A percentile compares a stretch with the other conserved stretches of the same genome.
phyloP scores from a whole-genome alignment of 2,888 invertebrate genomes.

The Synanthedon tipuliformis region DNA sequence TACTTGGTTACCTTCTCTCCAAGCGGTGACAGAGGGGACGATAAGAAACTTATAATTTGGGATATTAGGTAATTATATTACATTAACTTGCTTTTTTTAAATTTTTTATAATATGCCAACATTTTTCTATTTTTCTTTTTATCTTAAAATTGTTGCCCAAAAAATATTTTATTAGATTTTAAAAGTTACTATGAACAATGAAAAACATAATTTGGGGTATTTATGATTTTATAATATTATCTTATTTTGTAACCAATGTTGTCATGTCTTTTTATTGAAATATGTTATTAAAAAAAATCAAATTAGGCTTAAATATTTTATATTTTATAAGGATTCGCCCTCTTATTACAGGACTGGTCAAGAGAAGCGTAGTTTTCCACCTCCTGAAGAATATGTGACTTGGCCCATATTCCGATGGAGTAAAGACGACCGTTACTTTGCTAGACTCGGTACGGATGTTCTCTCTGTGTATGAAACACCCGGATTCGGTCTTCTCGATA shows the following conservation, averaged over 20 bases:
- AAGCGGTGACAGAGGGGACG: conserved; percentile 76
- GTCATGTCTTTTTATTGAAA: too few species aligned
- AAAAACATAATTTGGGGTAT: too few species aligned
- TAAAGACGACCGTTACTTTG: conserved; percentile 94
- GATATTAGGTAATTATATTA: conserved; percentile 78
- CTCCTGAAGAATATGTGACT: conserved; percentile 83
- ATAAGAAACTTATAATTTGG: conserved; percentile 93
- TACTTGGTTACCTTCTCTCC: conserved; percentile 96
- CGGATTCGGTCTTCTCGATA: conserved; percentile 92
- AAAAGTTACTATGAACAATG: too few species aligned
- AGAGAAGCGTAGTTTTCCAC: conserved; percentile 91
- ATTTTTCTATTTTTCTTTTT: too few species aligned
- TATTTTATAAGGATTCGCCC: not conserved
- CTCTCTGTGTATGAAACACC: conserved; percentile 97
- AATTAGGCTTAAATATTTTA: too few species aligned
- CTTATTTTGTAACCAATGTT: too few species aligned
- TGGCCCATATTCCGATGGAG: conserved; percentile 99
- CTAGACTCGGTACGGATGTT: conserved; percentile 84
- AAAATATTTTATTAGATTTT: too few species aligned
- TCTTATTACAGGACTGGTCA: conserved; percentile 77
- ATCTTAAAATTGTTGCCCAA: too few species aligned
- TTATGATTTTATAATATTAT: too few species aligned
- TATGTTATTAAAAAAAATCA: too few species aligned
- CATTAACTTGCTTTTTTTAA: too few species aligned
- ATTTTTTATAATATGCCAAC: too few species aligned